phyloP scores from a whole-genome alignment of 2,113 vertebrate species.

The Sula dactylatra region DNA sequence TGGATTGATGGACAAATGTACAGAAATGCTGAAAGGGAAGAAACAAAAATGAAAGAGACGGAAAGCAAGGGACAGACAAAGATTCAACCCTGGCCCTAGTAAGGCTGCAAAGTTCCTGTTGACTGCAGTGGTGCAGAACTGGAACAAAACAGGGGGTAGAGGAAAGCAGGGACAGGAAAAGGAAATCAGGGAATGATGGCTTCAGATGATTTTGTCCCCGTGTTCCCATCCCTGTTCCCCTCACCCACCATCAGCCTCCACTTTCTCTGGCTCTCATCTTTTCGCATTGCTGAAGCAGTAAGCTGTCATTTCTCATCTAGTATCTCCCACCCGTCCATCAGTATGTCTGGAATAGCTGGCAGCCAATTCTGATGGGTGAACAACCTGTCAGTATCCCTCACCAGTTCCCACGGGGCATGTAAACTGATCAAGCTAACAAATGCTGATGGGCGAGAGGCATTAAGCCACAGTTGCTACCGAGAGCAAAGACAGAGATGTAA shows the following conservation, averaged over 20 bases:
- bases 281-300: background rate
- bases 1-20: background rate
- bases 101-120: background rate
- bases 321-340: background rate
- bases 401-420: background rate
- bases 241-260: background rate
- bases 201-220: background rate
- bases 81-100: background rate
- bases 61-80: background rate
- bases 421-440: constrained; percentile 8
- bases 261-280: background rate
- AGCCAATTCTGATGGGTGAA: background rate
- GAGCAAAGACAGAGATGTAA: background rate
- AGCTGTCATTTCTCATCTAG: constrained; percentile 1
- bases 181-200: background rate
- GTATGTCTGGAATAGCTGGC: background rate
- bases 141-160: background rate
- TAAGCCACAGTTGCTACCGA: background rate
- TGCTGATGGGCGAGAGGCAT: constrained; percentile 29
- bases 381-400: background rate
- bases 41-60: background rate
- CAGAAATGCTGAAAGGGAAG: background rate
- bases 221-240: background rate
- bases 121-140: background rate
- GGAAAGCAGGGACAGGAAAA: background rate